Evolutionary conservation across 2,113 vertebrate species (phyloP).

Genomic region (Hippocampus abdominalis): DNA sequence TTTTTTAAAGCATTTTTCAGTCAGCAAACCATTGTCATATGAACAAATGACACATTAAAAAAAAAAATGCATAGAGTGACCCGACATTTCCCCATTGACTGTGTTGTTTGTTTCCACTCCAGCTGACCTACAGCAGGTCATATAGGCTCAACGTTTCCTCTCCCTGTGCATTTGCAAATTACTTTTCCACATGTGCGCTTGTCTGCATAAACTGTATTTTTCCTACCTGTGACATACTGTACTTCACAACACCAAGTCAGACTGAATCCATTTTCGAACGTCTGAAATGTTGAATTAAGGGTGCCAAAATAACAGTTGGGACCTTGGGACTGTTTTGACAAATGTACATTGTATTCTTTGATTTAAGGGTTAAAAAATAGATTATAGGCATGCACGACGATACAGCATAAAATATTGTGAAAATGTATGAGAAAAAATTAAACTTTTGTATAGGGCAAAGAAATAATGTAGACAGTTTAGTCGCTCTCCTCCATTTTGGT

Average conservation of each 20-base stretch:
- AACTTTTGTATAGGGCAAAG: neutral
- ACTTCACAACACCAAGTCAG: neutral
- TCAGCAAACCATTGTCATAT: too few relatives aligned
- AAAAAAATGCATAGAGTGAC: neutral
- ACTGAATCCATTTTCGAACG: neutral
- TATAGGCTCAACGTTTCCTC: conserved; percentile 10
- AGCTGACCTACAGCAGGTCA: conserved; percentile 21
- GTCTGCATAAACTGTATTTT: conserved; percentile 2
- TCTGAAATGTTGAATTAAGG: neutral
- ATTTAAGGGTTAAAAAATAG: neutral
- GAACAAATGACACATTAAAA: neutral
- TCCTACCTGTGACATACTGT: neutral
- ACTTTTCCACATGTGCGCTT: conserved; percentile 42
- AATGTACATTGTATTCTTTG: neutral
- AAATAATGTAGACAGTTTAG: too few relatives aligned
- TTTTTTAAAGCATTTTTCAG: too few relatives aligned
- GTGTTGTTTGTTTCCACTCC: conserved; percentile 43
- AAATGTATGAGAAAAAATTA: neutral
- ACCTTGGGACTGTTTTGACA: neutral
- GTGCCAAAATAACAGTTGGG: neutral
- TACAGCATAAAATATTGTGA: neutral
- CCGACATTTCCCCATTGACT: conserved; percentile 3
- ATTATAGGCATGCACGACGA: neutral
- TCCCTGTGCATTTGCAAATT: conserved; percentile 44
- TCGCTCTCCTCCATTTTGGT: too few relatives aligned